Base-by-base conservation (phyloP, 23 tunicate genomes). In the Trididemnum nubilum region DNA sequence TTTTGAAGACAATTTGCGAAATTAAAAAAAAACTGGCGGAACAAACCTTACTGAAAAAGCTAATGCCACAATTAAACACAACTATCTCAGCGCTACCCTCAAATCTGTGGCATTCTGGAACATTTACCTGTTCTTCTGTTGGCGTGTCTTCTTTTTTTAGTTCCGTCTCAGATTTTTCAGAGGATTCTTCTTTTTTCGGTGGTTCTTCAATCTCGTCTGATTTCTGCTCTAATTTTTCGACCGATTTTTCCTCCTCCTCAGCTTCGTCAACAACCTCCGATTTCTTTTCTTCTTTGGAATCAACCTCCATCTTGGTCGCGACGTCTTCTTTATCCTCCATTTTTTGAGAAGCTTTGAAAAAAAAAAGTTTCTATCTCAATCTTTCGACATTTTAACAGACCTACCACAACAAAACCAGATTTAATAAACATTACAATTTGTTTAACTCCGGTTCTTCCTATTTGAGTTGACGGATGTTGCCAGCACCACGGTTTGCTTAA, bases 81-180 rank as follows among this genome's bases (percentile, higher is more conserved):
- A n/a, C n/a, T n/a, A n/a, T n/a, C n/a, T n/a, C n/a, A n/a, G n/a
- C n/a, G n/a, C n/a, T n/a, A n/a, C n/a, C n/a, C n/a, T n/a, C n/a
- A n/a, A n/a, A n/a, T n/a, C n/a, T n/a, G n/a, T n/a, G n/a, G n/a
- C n/a, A n/a, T n/a, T n/a, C n/a, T n/a, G n/a, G n/a, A n/a, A n/a
- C n/a, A n/a, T n/a, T n/a, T n/a, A n/a, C n/a, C n/a, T n/a, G n/a
- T n/a, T n/a, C n/a, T n/a, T n/a, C n/a, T n/a, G n/a, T n/a, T n/a
- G n/a, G n/a, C n/a, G n/a, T n/a, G n/a, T n/a, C n/a, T 32, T 73
- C 83, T 19, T 85, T 69, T 19, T 34, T 81, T 33, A 65, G 81
- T 64, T 58, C 49, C 49, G 64, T 34, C 2, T 7, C 69, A 65
- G 66, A 71, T 33, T 85, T 50, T 39, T 85, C 83, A 54, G 31